Evolutionary conservation across 2,113 vertebrate genomes (phyloP).

Genomic region (Collichthys lucidus): DNA sequence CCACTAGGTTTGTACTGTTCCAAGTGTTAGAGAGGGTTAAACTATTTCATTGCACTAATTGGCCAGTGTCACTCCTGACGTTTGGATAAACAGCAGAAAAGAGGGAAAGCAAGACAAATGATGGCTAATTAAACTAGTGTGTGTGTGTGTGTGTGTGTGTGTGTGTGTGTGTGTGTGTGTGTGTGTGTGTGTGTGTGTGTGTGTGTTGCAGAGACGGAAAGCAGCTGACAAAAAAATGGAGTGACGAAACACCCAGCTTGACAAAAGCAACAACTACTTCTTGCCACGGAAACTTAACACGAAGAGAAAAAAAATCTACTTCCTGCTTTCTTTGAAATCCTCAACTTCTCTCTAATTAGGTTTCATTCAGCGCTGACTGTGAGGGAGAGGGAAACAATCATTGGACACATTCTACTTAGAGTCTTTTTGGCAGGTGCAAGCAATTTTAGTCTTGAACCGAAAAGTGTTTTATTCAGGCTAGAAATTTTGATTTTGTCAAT

Average conservation of each 20-base stretch:
- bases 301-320: conserved; percentile 31
- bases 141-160: conserved; percentile 62
- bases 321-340: conserved; percentile 62
- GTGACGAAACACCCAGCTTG: conserved; percentile 65
- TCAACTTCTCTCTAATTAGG: conserved; percentile 72
- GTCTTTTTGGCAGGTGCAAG: conserved; percentile 30
- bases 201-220: conserved; percentile 68
- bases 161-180: conserved; percentile 69
- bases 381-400: conserved; percentile 45
- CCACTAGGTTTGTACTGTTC: conserved; percentile 67
- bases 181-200: conserved; percentile 70
- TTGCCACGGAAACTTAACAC: conserved; percentile 46
- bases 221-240: conserved; percentile 67
- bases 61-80: conserved; percentile 91
- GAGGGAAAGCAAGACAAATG: conserved; percentile 91
- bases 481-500: conserved; percentile 7
- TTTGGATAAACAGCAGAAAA: conserved; percentile 92
- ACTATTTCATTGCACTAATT: conserved; percentile 94
- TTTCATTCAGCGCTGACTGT: conserved; percentile 55
- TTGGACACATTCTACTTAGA: conserved; percentile 21
- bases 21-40: conserved; percentile 85
- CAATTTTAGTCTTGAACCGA: conserved; percentile 2
- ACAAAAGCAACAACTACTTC: conserved; percentile 68
- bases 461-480: conserved; percentile 3
- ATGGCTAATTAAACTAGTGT: conserved; percentile 92